Evolutionary conservation across 1,140 invertebrate genomes (phyloP), one percentile per base, ranked within the genome.

Genomic region (Augochlora pura): DNA sequence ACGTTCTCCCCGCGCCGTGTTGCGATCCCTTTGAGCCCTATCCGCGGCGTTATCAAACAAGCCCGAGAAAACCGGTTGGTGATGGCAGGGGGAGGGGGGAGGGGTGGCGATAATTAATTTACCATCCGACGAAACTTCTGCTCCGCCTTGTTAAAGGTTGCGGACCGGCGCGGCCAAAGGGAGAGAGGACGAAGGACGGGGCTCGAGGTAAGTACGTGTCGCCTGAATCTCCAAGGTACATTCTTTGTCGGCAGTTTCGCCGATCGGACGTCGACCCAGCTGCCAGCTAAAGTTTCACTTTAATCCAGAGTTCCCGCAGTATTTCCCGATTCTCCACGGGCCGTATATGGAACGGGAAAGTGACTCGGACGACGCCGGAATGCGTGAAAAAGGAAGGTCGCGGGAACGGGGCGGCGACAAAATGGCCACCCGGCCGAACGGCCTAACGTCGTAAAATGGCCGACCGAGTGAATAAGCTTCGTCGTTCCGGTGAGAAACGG

Each of bases 251-350:
- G 59, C 23, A 52, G n/a, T 59, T 66, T n/a, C 38, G 63, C 7
- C 49, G 57, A 73, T 73, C 65, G 49, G 57, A 52, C 54, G 46
- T 52, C 68, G 67, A 66, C 63, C 59, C 74, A 77, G 70, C 62
- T 70, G 78, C 52, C 75, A 74, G 70, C 70, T 78, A 78, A 84
- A 85, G 84, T 85, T 85, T 85, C 82, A 72, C 82, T 84, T 84
- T 84, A 84, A 81, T 81, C 84, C 82, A 72, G 82, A 84, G 81
- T 82, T 85, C 71, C 32, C 66, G 46, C 49, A 63, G 74, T 78
- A 79, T 85, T 83, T 86, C 63, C 79, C 71, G 59, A 68, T 77
- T 68, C 69, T 76, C 57, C 65, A 25, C 52, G 54, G 73, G 69
- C 7, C 54, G 54, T 21, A 49, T 4, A 16, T 21, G 49, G 49